These are phyloP conservation scores for Stenoptilia bipunctidactyla DNA, from an alignment of 2,888 invertebrate genomes.

Conservation along the genomic window DNA sequence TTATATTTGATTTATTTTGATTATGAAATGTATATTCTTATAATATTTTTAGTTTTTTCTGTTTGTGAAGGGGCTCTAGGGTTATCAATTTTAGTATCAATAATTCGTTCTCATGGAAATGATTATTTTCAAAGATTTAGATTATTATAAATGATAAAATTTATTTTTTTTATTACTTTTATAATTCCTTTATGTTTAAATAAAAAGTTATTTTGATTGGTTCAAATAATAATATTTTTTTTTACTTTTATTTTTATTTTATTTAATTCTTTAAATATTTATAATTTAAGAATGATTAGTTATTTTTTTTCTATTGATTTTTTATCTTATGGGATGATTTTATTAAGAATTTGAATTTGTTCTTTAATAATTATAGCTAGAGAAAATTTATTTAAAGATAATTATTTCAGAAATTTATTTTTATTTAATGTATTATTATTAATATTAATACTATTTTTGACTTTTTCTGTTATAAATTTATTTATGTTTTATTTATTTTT, in stretches of 20 bases:
- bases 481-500: slow-evolving; percentile 80
- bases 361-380: slow-evolving; percentile 71
- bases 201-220: slow-evolving; percentile 63
- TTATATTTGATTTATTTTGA: slow-evolving; percentile 50
- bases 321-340: slow-evolving; percentile 65
- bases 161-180: slow-evolving; percentile 57
- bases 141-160: slow-evolving; percentile 69
- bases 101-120: slow-evolving; percentile 74
- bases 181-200: slow-evolving; percentile 64
- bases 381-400: slow-evolving; percentile 47
- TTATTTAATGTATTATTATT: slow-evolving; percentile 62
- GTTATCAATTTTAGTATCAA: slow-evolving; percentile 71
- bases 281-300: slow-evolving; percentile 42
- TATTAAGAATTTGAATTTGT: slow-evolving; percentile 74
- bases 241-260: slow-evolving; percentile 60
- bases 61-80: slow-evolving; percentile 77
- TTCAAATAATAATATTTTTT: slow-evolving; percentile 62
- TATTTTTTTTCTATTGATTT: slow-evolving; percentile 62
- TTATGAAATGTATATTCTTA: slow-evolving; percentile 67
- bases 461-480: slow-evolving; percentile 71
- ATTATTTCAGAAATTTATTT: slow-evolving; percentile 63
- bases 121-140: slow-evolving; percentile 74
- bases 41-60: slow-evolving; percentile 73
- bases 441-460: slow-evolving; percentile 65
- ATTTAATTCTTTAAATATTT: slow-evolving; percentile 30